Evolutionary conservation across 2,888 invertebrate genomes (phyloP).

Genomic region (Cryptosula pallasiana): DNA sequence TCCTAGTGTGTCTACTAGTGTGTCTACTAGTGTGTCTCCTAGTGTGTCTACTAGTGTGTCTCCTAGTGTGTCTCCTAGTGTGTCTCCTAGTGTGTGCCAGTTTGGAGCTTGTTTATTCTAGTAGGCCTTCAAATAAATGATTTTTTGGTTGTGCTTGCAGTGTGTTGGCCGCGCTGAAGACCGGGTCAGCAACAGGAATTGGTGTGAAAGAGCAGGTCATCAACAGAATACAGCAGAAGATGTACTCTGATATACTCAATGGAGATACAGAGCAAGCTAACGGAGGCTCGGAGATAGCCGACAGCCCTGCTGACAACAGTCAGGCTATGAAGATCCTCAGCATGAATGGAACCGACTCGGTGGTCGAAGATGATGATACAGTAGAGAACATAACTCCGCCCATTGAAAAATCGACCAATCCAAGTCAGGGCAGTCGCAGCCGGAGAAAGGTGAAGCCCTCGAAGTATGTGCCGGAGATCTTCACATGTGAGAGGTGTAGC

Average conservation of each 20-base stretch:
- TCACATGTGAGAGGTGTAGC: not conserved
- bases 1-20: too few species aligned
- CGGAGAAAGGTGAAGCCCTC: slow-evolving; percentile 15
- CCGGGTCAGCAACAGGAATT: slow-evolving; percentile 1
- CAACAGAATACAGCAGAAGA: slow-evolving; percentile 5
- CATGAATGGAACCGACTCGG: not conserved
- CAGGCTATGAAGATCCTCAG: not conserved
- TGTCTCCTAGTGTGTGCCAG: not conserved
- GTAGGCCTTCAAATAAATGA: not conserved
- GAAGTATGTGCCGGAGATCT: slow-evolving; percentile 2
- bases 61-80: not conserved
- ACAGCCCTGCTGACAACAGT: not conserved
- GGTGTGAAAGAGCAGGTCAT: slow-evolving; percentile 17
- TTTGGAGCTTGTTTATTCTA: not conserved
- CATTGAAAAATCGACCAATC: not conserved
- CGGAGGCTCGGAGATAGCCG: not conserved
- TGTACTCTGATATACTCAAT: not conserved
- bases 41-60: too few species aligned
- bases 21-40: too few species aligned
- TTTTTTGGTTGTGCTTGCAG: not conserved
- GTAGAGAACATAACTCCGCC: slow-evolving; percentile 1
- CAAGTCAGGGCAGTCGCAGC: not conserved
- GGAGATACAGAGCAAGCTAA: not conserved
- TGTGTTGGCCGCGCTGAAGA: slow-evolving; percentile 17
- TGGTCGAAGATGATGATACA: slow-evolving; percentile 4